phyloP scores from a whole-genome alignment of 2,113 vertebrate species.

The Gambusia holbrooki region DNA sequence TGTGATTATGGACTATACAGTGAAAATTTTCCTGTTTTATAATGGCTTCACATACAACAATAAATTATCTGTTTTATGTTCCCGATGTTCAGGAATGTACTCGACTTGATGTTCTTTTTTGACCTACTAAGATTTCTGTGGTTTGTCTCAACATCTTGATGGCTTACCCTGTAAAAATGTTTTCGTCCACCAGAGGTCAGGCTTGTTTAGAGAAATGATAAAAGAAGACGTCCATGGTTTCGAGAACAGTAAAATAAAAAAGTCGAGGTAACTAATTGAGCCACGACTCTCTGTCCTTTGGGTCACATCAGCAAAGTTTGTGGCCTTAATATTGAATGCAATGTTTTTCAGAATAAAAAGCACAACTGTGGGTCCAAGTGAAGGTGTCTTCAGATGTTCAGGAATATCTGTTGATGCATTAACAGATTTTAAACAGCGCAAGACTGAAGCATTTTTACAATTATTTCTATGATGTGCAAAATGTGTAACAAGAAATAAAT shows the following conservation, averaged over 20 bases:
- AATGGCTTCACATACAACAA: no score
- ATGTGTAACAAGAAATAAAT: neutral
- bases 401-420: no score
- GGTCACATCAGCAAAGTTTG: neutral
- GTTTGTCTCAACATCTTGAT: neutral
- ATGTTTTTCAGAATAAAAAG: no score
- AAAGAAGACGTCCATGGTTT: conserved; percentile 10
- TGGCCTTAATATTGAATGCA: neutral
- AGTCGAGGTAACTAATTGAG: conserved; percentile 38
- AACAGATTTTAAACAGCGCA: no score
- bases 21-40: no score
- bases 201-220: conserved; percentile 36
- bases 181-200: conserved; percentile 71
- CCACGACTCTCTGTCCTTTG: conserved; percentile 70
- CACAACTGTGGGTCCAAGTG: no score
- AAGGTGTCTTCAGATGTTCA: neutral
- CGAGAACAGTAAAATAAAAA: conserved; percentile 4
- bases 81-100: neutral
- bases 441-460: neutral
- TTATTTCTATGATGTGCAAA: neutral
- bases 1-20: no score
- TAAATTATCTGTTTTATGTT: no score
- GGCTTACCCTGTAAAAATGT: neutral
- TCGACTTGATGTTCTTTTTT: neutral
- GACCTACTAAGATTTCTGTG: neutral